Base-by-base conservation (phyloP, 1,140 invertebrate genomes). In the Drosophila obscura region DNA sequence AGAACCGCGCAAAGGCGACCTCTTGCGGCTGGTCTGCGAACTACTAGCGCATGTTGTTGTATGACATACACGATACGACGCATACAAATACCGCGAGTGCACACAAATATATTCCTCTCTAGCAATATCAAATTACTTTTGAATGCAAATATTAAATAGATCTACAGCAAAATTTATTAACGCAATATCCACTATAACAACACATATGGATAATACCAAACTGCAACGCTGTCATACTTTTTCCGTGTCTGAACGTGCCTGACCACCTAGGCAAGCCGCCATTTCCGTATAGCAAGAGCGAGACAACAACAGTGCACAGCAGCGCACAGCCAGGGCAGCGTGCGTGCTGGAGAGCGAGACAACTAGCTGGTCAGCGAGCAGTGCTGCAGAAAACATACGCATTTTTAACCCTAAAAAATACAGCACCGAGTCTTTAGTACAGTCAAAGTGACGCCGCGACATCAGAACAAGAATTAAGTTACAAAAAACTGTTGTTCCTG, bases 321-420 rank as follows among this genome's bases (percentile, higher is more conserved):
- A 24, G 19, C 19, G 35, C 41, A 41, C 26, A 48, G 35, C 49
- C 55, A 67, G 57, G 39, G 53, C 72, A 73, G 15, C 44, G 46
- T 51, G 64, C 60, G 35, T 71, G 50, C 44, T 69, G 24, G 13
- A 46, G 53, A 84, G 48, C 13, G 53, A 57, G 81, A 80, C 51
- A 15, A 66, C 52, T 4, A 48, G 6, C 49, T 22, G 3, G 2
- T 13, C 15, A 5, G 11, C 51, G 39, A 49, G 22, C 31, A 57
- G 11, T 41, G 41, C 31, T 35, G 64, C 26, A 66, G 64, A 68
- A 51, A 28, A 52, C 50, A 77, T 45, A 63, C 50, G 57, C 75
- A 66, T 85, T 67, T 75, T 87, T 87, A 87, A 87, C 82, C 82
- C 82, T 87, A 87, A 87, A 87, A 82, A 88, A 85, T 77, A 88